These are phyloP conservation scores for Drosophila pseudoananassae DNA, from an alignment of 1,140 invertebrate species.

Conservation along the genomic window DNA sequence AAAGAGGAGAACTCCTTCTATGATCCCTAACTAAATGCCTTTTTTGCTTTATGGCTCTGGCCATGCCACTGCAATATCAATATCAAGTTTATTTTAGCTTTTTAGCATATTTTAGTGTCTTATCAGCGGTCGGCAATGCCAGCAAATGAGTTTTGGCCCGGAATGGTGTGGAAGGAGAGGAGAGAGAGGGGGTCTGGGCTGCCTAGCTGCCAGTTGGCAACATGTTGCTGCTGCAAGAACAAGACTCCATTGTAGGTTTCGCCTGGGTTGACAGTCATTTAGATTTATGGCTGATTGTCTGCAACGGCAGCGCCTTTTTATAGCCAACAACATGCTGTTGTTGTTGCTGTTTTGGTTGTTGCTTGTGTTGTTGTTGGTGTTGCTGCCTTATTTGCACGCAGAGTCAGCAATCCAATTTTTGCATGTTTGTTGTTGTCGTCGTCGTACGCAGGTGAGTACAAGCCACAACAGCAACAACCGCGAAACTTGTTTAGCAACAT, in stretches of 20 bases:
- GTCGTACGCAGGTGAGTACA: conserved; percentile 81
- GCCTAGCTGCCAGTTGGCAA: conserved; percentile 49
- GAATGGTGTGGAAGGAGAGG: background rate
- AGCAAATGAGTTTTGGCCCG: conserved; percentile 69
- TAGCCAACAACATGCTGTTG: conserved; percentile 48
- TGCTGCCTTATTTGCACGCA: conserved; percentile 60
- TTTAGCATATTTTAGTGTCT: conserved; percentile 79
- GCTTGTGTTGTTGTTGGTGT: conserved; percentile 27
- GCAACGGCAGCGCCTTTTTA: conserved; percentile 71
- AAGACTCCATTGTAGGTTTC: conserved; percentile 70
- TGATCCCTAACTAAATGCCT: conserved; percentile 56
- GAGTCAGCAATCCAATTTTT: conserved; percentile 56
- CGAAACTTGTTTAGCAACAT: conserved; percentile 80
- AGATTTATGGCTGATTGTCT: conserved; percentile 83
- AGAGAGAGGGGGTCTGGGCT: background rate
- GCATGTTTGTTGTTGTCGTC: conserved; percentile 54
- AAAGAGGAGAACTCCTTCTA: conserved; percentile 8
- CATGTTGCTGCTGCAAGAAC: conserved; percentile 68
- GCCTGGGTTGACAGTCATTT: conserved; percentile 80
- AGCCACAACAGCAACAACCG: conserved; percentile 29
- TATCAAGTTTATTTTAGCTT: conserved; percentile 73
- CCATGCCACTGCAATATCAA: conserved; percentile 70
- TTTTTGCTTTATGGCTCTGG: conserved; percentile 71
- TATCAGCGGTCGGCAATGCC: conserved; percentile 61
- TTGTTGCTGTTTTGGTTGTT: conserved; percentile 13